These are phyloP conservation scores for Frankliniella fusca DNA, from an alignment of 2,888 invertebrate species.

Conservation along the genomic window DNA sequence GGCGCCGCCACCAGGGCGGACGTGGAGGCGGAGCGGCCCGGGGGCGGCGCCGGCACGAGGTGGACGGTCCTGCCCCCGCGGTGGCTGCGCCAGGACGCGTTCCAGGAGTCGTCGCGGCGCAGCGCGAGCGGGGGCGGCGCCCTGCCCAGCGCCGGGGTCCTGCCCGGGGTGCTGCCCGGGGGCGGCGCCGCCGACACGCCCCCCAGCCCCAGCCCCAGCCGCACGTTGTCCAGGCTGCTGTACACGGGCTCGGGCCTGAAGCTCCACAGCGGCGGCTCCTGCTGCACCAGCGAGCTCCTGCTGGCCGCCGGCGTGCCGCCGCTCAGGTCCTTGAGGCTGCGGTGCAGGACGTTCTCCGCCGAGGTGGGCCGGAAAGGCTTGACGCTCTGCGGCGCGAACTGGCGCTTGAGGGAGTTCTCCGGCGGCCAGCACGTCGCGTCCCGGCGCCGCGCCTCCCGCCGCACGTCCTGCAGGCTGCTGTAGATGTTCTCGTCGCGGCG, in stretches of 20 bases:
- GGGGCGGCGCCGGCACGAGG: not conserved
- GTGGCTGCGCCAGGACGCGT: not conserved
- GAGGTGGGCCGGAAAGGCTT: constrained; percentile 13
- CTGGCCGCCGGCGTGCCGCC: no score
- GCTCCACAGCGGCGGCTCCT: constrained; percentile 18
- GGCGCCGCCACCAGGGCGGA: not conserved
- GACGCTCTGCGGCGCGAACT: not conserved
- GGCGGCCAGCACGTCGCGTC: not conserved
- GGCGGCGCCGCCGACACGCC: not conserved
- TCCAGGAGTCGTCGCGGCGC: not conserved
- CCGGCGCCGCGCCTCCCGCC: not conserved
- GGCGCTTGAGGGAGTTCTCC: constrained; percentile 7
- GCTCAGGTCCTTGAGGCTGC: constrained; percentile 16
- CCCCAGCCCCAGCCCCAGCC: not conserved
- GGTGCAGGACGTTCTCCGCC: constrained; percentile 14
- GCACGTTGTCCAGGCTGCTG: constrained; percentile 19
- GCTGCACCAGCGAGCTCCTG: not conserved
- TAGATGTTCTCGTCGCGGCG: constrained; percentile 23
- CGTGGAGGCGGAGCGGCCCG: not conserved
- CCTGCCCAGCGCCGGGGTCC: constrained; percentile 7
- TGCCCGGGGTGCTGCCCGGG: not conserved
- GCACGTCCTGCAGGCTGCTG: constrained; percentile 18
- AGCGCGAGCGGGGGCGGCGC: constrained; percentile 6
- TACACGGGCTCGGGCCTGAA: constrained; percentile 18
- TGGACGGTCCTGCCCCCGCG: not conserved